phyloP scores from a whole-genome alignment of 2,888 invertebrate species.

The Leistus spinibarbis region DNA sequence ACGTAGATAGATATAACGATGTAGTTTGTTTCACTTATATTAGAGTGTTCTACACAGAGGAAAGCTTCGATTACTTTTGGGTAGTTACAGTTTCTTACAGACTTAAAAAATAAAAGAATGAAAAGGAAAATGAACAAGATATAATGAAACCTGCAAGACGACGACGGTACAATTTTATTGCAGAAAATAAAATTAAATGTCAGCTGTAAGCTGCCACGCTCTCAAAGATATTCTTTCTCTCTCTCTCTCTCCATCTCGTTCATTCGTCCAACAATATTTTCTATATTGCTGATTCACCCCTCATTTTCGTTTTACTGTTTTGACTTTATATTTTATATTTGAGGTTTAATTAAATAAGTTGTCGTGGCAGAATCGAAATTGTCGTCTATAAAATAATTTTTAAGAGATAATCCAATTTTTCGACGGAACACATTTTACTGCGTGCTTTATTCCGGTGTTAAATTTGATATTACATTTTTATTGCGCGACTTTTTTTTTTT shows the following conservation, averaged over 20 bases:
- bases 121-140: not conserved
- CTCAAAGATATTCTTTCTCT: not conserved
- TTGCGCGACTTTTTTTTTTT: conserved; percentile 16
- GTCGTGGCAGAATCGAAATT: conserved; percentile 6
- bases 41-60: not conserved
- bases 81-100: not conserved
- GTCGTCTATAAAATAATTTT: conserved; percentile 26
- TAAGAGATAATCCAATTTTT: conserved; percentile 28
- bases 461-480: conserved; percentile 35
- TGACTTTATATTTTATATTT: not conserved
- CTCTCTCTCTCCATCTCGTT: not conserved
- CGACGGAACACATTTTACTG: conserved; percentile 18
- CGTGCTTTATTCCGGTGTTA: conserved; percentile 28
- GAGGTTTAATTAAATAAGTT: not conserved
- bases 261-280: not conserved
- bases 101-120: not conserved
- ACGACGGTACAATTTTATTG: not conserved
- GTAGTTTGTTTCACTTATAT: not conserved
- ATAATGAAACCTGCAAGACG: not conserved
- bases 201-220: not conserved
- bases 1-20: not conserved
- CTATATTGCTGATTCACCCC: not conserved
- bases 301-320: not conserved
- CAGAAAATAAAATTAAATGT: not conserved
- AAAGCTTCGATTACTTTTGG: not conserved